Percentiles rank a stretch among this genome's conserved stretches.
Evolutionary conservation across 2,113 vertebrate genomes (phyloP).

Genomic region (Nycticorax nycticorax): DNA sequence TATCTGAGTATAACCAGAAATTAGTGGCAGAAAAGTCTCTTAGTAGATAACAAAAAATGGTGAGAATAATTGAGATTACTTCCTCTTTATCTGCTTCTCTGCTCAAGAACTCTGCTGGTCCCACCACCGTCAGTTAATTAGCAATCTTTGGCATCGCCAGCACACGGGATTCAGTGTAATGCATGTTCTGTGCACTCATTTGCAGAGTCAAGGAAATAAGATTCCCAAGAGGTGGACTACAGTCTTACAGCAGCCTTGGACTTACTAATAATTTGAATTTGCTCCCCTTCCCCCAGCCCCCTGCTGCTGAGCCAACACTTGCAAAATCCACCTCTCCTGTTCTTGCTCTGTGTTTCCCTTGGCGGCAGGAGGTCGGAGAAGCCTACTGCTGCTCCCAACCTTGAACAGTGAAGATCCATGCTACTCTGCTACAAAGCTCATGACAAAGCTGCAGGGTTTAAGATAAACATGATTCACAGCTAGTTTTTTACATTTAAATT

Average conservation of each 20-base stretch:
- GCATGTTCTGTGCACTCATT: not conserved
- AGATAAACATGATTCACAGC: accelerated
- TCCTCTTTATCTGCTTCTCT: not conserved
- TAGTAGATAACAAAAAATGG: not conserved
- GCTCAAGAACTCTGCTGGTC: not conserved
- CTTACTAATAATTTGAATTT: not conserved
- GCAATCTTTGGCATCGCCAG: not conserved
- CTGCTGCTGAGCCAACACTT: not conserved
- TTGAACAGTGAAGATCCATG: not conserved
- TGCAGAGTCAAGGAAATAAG: not conserved
- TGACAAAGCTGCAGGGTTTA: not conserved
- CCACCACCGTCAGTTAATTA: not conserved
- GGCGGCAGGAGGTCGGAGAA: not conserved
- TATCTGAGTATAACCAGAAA: not conserved
- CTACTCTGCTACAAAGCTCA: not conserved
- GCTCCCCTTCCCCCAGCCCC: not conserved
- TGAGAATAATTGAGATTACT: not conserved
- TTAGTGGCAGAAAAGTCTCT: not conserved
- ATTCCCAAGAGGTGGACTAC: not conserved
- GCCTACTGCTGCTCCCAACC: not conserved
- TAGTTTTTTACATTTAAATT: not conserved
- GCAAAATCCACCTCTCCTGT: not conserved
- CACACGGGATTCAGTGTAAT: not conserved
- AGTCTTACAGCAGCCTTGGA: not conserved
- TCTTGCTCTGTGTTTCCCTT: not conserved